These are phyloP conservation scores for Phthorimaea operculella DNA, from an alignment of 1,140 invertebrate species.

Conservation along the genomic window DNA sequence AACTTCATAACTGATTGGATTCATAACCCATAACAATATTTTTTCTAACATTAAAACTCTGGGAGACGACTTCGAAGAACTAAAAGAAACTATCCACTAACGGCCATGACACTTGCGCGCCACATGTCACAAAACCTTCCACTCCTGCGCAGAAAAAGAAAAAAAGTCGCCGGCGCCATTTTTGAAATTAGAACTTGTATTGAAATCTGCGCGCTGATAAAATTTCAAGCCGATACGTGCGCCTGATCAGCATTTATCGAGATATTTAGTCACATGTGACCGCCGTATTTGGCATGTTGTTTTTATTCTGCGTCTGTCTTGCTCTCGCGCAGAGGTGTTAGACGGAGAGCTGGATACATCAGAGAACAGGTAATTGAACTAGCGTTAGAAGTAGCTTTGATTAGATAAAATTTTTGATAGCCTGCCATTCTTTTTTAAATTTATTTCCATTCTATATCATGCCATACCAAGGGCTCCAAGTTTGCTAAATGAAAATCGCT, in stretches of 20 bases:
- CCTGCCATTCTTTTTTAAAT: too few species aligned
- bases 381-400: too few species aligned
- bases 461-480: too few species aligned
- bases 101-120: conserved; percentile 7
- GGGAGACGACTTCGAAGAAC: neutral
- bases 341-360: too few species aligned
- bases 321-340: conserved; percentile 12
- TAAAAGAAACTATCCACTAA: neutral
- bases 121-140: conserved; percentile 30
- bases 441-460: too few species aligned
- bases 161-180: conserved; percentile 19
- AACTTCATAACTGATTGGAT: too few species aligned
- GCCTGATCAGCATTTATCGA: conserved; percentile 30
- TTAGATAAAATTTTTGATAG: too few species aligned
- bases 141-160: conserved; percentile 23
- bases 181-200: conserved; percentile 28
- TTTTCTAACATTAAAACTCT: too few species aligned
- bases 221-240: conserved; percentile 25
- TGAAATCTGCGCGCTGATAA: conserved; percentile 31
- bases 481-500: too few species aligned
- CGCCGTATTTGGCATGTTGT: conserved; percentile 52
- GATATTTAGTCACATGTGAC: conserved; percentile 55
- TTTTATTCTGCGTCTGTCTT: conserved; percentile 30
- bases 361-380: too few species aligned
- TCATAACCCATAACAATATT: too few species aligned